Evolutionary conservation across 2,888 invertebrate genomes (phyloP).

Genomic region (Allacma fusca): DNA sequence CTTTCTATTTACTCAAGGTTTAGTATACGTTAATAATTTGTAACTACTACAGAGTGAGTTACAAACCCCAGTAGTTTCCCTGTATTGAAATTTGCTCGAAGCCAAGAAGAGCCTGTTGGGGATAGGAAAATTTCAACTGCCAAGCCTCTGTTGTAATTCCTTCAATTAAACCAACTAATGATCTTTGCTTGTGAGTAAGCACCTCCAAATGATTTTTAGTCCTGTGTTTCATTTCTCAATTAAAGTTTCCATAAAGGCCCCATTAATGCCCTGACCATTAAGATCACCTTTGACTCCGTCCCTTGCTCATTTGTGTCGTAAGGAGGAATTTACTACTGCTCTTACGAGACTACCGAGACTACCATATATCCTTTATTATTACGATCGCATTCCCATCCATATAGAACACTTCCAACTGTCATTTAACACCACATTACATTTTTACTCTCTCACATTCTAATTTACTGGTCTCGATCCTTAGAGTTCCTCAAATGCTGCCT

Average conservation of each 20-base stretch:
- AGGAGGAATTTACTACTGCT: too few relatives aligned
- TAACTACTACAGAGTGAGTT: not conserved
- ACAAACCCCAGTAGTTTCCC: not conserved
- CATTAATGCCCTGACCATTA: not conserved
- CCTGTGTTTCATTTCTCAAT: not conserved
- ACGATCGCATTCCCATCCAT: not conserved
- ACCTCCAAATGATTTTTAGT: too few relatives aligned
- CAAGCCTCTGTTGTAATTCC: not conserved
- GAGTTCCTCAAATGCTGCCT: not conserved
- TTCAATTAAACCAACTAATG: not conserved
- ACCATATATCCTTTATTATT: not conserved
- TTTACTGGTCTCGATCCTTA: not conserved
- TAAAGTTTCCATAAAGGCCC: not conserved
- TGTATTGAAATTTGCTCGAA: not conserved
- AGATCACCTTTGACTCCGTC: not conserved
- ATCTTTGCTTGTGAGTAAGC: not conserved
- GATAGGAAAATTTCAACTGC: not conserved
- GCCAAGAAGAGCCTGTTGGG: not conserved
- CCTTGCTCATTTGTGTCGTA: too few relatives aligned
- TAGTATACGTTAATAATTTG: conserved; percentile 3
- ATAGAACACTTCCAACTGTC: not conserved
- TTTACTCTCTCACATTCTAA: not conserved
- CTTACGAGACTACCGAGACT: too few relatives aligned
- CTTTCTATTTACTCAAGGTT: conserved; percentile 27
- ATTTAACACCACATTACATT: not conserved